Base-by-base conservation (phyloP, 2,888 invertebrate genomes). In the Nebria salina region DNA sequence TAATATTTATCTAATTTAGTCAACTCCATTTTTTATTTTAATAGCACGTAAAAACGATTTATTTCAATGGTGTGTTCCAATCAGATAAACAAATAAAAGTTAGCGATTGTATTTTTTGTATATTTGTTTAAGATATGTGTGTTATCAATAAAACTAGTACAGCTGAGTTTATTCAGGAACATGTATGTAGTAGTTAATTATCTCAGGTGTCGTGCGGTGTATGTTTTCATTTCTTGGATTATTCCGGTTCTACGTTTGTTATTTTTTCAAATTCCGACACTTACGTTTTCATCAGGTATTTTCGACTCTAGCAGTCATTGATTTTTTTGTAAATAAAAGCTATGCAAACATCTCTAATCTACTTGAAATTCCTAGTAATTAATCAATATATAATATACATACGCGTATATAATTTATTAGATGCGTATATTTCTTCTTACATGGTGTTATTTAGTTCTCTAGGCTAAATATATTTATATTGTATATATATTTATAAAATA, bases 161-260 rank as follows among this genome's bases (percentile, higher is more conserved):
- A 79, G 78, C 70, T 68, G 64, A 65, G 73, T 34, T 34, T 34
- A 34, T 34, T 34, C 34, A 34, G 54, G 54, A 54, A 54, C 13
- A 54, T 54, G 11, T 54, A 54, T 34, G 80, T 75, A 75, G 80
- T 80, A 75, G 72, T 80, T 80, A 75, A 80, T 80, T 78, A 78
- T 74, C 73, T 54, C 54, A 54, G 54, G 54, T 54, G 13, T 54
- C 54, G 13, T 54, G 54, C 8, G 54, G 54, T 54, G 54, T 54
- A 54, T 54, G 54, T 54, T 54, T 34, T 54, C 54, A 54, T 54
- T 54, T 8, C 54, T 54, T 54, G 11, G 54, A 54, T 54, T 8
- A 54, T 11, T 54, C 54, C 54, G 54, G 54, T 54, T 54, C 54
- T 34, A 34, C 34, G 34, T 34, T 34, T 34, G 34, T 34, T 34